Percentiles rank a stretch among this genome's conserved stretches.
Evolutionary conservation across 53 echinoderm and acorn worm species (phyloP).

Genomic region (Antedon mediterranea): DNA sequence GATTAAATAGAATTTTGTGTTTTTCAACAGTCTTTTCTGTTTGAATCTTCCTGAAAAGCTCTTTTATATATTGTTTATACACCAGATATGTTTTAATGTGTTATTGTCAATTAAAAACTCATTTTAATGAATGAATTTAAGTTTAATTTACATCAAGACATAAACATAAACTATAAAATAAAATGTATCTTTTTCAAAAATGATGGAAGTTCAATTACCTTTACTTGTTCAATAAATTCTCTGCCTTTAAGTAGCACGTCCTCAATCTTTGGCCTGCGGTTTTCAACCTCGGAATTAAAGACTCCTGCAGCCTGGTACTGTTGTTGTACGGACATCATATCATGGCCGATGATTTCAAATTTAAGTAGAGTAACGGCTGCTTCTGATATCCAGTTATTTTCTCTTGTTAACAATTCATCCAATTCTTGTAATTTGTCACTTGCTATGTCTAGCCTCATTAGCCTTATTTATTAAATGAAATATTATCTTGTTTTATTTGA

Average conservation of each 20-base stretch:
- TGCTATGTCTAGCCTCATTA: constrained; percentile 54
- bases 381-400: constrained; percentile 89
- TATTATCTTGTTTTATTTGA: too few species aligned
- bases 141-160: too few species aligned
- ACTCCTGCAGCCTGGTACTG: constrained; percentile 58
- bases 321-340: constrained; percentile 44
- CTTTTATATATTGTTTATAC: too few species aligned
- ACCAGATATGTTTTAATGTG: too few species aligned
- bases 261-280: constrained; percentile 53
- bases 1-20: too few species aligned
- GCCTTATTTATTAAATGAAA: too few species aligned
- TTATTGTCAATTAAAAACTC: too few species aligned
- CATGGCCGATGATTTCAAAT: constrained; percentile 52
- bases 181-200: too few species aligned
- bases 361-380: constrained; percentile 87
- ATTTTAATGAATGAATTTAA: neutral
- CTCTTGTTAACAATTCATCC: constrained; percentile 33
- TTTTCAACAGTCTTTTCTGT: too few species aligned
- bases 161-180: too few species aligned
- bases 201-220: too few species aligned
- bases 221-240: constrained; percentile 53
- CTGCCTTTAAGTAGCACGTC: constrained; percentile 37
- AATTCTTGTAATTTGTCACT: constrained; percentile 60
- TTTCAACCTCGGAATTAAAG: constrained; percentile 68
- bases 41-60: too few species aligned